Percentiles rank a stretch among this genome's conserved stretches.
phyloP scores from a whole-genome alignment of 2,113 vertebrate species.

The Rhegmatorhina hoffmannsi region DNA sequence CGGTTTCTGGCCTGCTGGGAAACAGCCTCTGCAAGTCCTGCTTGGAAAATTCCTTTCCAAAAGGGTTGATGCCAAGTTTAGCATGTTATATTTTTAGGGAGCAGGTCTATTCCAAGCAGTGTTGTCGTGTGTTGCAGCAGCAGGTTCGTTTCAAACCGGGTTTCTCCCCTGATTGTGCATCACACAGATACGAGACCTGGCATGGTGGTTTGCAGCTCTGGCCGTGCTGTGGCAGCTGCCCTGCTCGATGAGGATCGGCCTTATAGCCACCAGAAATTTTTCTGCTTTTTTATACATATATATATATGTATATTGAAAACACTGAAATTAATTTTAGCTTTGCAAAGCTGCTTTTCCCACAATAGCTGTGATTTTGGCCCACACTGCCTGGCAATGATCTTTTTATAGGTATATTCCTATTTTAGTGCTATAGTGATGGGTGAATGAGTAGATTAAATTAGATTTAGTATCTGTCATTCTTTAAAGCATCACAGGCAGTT shows the following conservation, averaged over 20 bases:
- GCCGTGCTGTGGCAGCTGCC: neutral
- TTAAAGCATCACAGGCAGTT: neutral
- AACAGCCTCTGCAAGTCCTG: constrained; percentile 29
- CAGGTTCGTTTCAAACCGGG: neutral
- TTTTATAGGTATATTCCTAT: constrained; percentile 65
- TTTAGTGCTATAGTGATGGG: constrained; percentile 52
- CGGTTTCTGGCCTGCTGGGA: neutral
- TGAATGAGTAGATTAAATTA: constrained; percentile 58
- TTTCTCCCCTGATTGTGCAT: neutral
- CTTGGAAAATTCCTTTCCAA: constrained; percentile 62
- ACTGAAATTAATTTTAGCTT: constrained; percentile 40
- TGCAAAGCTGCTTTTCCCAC: constrained; percentile 40
- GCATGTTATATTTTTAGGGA: constrained; percentile 52
- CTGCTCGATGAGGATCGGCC: neutral
- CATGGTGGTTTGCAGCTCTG: fast-evolving
- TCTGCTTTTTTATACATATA: neutral
- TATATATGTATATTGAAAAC: neutral
- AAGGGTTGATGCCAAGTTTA: constrained; percentile 49
- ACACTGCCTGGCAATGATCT: constrained; percentile 50
- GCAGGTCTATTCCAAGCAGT: neutral
- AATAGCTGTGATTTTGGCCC: constrained; percentile 49
- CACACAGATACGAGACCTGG: neutral
- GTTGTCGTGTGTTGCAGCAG: neutral
- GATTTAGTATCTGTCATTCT: constrained; percentile 49
- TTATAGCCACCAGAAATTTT: neutral